Base-by-base conservation (phyloP, 2,888 invertebrate genomes). In the Candidula unifasciata region DNA sequence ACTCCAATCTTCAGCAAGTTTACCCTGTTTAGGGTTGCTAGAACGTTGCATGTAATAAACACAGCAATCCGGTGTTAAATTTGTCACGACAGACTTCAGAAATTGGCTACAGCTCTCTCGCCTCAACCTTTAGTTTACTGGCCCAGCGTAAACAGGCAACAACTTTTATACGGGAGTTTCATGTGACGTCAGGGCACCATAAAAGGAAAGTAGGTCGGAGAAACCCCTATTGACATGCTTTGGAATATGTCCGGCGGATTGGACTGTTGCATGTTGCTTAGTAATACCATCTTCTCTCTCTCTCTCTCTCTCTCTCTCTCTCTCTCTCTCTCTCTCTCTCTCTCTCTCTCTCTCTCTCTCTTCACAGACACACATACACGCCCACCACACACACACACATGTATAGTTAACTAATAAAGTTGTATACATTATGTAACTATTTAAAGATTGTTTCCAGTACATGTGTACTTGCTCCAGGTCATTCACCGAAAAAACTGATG, bases 11-110 rank as follows among this genome's bases (percentile, higher is more conserved):
- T 60, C 64, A 10, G 64, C 13, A 16, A 44, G 37, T 64, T 21
- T n/a, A 64, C 33, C 35, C 64, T 78, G 24, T 64, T 35, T 64
- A 78, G 6, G 33, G 33, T 10, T 57, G 33, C 10, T 77, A 21
- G 77, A 57, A 33, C 57, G 33, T 21, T 78, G 16, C n/a, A 78
- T 78, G 35, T n/a, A 78, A 64, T 18, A 35, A 37, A n/a, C 21
- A 64, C 35, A 60, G 37, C 35, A 35, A 64, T 78, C 37, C 78
- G 5, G 64, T 60, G 3, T 60, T 3, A 64, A 27, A 60, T 60
- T n/a, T 13, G 60, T 77, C 33, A 77, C 60, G 2, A 60, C 57
- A 24, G 10, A 2, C 33, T 16, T 13, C 27, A 27, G 13, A 54
- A 27, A 27, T 30, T 21, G 3, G 6, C 21, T 3, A 44, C 21